A percentile compares a stretch with the other conserved stretches of the same genome.
phyloP scores from a whole-genome alignment of 2,888 invertebrate genomes.

The Brachylomia viminalis region DNA sequence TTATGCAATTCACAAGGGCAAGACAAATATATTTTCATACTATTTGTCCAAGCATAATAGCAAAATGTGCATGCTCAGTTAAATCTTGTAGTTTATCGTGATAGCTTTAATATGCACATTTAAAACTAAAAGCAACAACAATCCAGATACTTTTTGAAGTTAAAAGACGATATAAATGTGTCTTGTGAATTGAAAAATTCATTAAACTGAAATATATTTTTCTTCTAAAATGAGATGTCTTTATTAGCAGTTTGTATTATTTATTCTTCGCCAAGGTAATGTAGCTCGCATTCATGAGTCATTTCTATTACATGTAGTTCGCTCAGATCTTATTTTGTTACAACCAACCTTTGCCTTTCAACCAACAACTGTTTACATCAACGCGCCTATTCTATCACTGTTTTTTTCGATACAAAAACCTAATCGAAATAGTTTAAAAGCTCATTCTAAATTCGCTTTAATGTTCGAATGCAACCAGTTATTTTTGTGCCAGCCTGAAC shows the following conservation, averaged over 20 bases:
- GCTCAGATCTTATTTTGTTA: conserved; percentile 27
- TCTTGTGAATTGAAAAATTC: conserved; percentile 6
- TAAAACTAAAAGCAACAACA: neutral
- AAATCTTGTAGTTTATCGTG: no score
- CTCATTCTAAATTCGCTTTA: no score
- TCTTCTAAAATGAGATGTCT: conserved; percentile 31
- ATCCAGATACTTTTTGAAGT: neutral
- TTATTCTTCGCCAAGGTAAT: conserved; percentile 32
- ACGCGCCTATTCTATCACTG: no score
- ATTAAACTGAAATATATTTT: conserved; percentile 32
- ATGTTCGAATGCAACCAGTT: no score
- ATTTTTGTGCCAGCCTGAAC: no score
- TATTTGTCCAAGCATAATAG: neutral
- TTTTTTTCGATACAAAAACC: no score
- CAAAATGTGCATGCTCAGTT: neutral
- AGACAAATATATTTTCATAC: neutral
- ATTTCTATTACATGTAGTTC: conserved; percentile 32
- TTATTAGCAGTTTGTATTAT: conserved; percentile 36
- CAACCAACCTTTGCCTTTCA: conserved; percentile 13
- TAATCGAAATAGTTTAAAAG: no score
- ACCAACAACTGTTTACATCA: conserved; percentile 15
- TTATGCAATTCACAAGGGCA: neutral
- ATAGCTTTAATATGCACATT: neutral
- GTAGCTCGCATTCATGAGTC: conserved; percentile 22
- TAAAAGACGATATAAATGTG: neutral